Evolutionary conservation across 2,888 invertebrate species (phyloP).

Genomic region (Boloria euphrosyne): DNA sequence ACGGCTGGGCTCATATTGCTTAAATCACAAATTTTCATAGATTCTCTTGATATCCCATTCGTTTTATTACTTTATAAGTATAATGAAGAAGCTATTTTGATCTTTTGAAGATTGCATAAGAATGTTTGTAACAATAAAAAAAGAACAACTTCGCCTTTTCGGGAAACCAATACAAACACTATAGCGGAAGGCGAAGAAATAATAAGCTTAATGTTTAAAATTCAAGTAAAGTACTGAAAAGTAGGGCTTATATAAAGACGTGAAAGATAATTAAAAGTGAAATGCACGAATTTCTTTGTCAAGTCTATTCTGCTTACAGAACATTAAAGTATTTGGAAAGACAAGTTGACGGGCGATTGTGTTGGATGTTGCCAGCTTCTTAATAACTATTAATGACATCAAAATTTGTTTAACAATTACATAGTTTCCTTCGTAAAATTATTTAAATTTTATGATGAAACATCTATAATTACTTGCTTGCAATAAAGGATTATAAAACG

Average conservation of each 20-base stretch:
- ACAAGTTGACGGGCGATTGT: constrained; percentile 29
- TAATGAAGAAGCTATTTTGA: too few relatives aligned
- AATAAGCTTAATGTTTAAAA: constrained; percentile 26
- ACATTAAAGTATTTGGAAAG: constrained; percentile 21
- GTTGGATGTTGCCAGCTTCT: constrained; percentile 20
- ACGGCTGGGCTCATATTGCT: constrained; percentile 18
- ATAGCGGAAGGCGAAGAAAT: constrained; percentile 16
- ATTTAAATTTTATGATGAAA: neutral
- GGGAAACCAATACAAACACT: constrained; percentile 4
- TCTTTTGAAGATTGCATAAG: too few relatives aligned
- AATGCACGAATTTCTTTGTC: constrained; percentile 40
- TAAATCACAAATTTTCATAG: constrained; percentile 16
- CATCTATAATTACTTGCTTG: too few relatives aligned
- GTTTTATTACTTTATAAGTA: constrained; percentile 2
- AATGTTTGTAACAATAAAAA: neutral
- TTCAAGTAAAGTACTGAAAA: constrained; percentile 28
- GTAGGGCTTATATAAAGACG: constrained; percentile 34
- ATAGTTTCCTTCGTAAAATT: neutral
- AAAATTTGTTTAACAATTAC: neutral
- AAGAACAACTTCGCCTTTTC: neutral
- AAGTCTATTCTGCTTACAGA: constrained; percentile 28
- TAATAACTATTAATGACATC: constrained; percentile 17
- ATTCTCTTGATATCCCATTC: neutral
- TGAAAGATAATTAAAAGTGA: constrained; percentile 44
- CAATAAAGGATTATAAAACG: too few relatives aligned